A percentile compares a stretch with the other conserved stretches of the same genome.
phyloP scores from a whole-genome alignment of 2,888 invertebrate species.

The Tridacna crocea region DNA sequence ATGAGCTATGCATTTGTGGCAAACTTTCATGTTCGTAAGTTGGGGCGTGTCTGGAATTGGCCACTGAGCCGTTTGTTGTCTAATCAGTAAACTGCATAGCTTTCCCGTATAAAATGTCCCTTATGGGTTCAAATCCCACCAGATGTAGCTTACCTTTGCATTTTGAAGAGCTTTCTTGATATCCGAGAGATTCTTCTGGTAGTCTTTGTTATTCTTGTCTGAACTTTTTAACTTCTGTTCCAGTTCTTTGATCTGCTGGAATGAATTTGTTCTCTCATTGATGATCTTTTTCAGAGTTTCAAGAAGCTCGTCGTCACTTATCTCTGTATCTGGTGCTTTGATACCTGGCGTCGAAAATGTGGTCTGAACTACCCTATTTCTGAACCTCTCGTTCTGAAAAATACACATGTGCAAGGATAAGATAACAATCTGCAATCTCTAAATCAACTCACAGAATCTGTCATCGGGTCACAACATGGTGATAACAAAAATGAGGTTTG shows the following conservation, averaged over 20 bases:
- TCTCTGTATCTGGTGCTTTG: constrained; percentile 79
- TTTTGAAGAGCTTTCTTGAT: constrained; percentile 76
- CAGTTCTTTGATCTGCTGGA: constrained; percentile 73
- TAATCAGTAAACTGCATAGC: no score
- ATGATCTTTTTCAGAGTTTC: constrained; percentile 79
- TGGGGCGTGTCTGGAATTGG: no score
- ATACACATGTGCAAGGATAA: background rate
- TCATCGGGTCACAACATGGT: no score
- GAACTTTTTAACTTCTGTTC: constrained; percentile 73
- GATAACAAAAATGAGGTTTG: no score
- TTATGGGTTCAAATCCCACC: no score
- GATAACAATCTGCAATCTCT: background rate
- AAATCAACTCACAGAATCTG: no score
- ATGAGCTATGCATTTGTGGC: no score
- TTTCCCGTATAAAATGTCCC: no score
- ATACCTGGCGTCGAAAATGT: constrained; percentile 82
- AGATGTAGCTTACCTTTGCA: constrained; percentile 71
- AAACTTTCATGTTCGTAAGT: no score
- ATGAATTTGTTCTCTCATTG: constrained; percentile 77
- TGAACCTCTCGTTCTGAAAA: constrained; percentile 81
- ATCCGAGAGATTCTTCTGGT: constrained; percentile 72
- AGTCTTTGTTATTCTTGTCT: constrained; percentile 70
- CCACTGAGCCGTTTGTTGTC: no score
- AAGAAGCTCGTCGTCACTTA: constrained; percentile 80
- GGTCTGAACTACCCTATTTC: constrained; percentile 81